Base-by-base conservation (phyloP, 2,113 vertebrate genomes). In the Dasyurus viverrinus region DNA sequence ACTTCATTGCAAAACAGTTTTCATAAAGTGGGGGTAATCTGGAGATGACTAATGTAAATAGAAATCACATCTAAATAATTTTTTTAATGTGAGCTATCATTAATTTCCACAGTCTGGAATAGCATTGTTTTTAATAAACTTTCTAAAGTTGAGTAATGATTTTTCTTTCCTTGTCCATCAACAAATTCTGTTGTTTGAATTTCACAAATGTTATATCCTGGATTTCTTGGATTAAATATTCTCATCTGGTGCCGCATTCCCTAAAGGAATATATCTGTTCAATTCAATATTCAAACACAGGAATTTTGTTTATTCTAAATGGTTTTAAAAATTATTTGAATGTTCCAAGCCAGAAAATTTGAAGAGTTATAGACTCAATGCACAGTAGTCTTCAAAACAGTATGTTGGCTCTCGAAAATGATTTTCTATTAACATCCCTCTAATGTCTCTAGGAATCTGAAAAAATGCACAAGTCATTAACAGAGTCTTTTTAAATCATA, bases 211-310 rank as follows among this genome's bases (percentile, higher is more conserved):
- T 26, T 84, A 84, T 47, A 91, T 50, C n/a, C 24, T 84, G 53
- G 53, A 22, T 52, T 76, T n/a, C 14, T 76, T 76, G 36, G 36
- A 76, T 91, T 93, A n/a, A 89, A 93, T 90, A 57, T 90, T 96
- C 53, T 92, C 89, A 95, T 90, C 55, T 8, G 60, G 12, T 90
- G 54, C 53, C 90, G 14, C 27, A 68, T 94, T 94, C 54, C n/a
- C 90, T 89, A 91, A 68, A 89, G 27, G 90, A 91, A 68, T 50
- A 91, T 25, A 60, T 42, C 42, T 53, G 42, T 54, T 89, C 53
- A 92, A 27, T 54, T 93, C 89, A 90, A 96, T 47, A 89, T 94
- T 96, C n/a, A 93, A 92, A 92, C 90, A 89, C 23, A 84, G 92
- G 55, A 90, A 22, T 12, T 46, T 76, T 60, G 89, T 93, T 92